Evolutionary conservation across 1,140 invertebrate species (phyloP).

Genomic region (Bombus pascuorum): DNA sequence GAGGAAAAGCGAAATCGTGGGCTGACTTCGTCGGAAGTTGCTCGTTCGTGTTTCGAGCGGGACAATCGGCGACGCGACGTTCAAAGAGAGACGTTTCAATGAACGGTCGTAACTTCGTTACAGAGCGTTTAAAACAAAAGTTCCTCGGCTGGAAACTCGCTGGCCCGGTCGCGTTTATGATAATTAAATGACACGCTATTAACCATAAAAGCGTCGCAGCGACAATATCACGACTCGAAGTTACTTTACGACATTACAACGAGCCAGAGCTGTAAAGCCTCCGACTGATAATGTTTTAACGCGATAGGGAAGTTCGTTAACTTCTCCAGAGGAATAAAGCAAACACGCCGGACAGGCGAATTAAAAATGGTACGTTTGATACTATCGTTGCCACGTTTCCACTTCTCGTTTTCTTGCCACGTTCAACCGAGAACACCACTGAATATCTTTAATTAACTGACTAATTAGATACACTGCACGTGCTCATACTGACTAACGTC

Average conservation of each 20-base stretch:
- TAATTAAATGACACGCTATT: conserved; percentile 48
- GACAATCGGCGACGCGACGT: not conserved
- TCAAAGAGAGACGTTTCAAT: conserved; percentile 12
- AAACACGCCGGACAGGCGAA: not conserved
- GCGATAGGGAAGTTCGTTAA: conserved; percentile 24
- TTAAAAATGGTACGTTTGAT: not conserved
- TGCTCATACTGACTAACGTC: not conserved
- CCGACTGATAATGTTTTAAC: conserved; percentile 34
- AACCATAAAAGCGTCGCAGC: conserved; percentile 36
- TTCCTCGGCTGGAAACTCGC: not conserved
- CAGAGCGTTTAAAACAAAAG: conserved; percentile 25
- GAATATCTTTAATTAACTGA: not conserved
- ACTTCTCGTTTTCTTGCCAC: too few species aligned
- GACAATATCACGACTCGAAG: conserved; percentile 30
- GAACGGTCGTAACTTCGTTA: conserved; percentile 20
- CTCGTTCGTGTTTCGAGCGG: not conserved
- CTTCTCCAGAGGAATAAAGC: not conserved
- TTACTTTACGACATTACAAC: conserved; percentile 35
- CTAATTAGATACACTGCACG: not conserved
- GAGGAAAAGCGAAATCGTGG: not conserved
- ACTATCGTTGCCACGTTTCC: not conserved
- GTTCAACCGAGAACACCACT: not conserved
- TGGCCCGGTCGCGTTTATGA: conserved; percentile 24
- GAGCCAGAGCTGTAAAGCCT: not conserved
- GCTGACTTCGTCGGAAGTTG: not conserved